A percentile compares a stretch with the other conserved stretches of the same genome.
These are phyloP conservation scores for Dendropsophus ebraccatus DNA, from an alignment of 2,113 vertebrate genomes.

Conservation along the genomic window DNA sequence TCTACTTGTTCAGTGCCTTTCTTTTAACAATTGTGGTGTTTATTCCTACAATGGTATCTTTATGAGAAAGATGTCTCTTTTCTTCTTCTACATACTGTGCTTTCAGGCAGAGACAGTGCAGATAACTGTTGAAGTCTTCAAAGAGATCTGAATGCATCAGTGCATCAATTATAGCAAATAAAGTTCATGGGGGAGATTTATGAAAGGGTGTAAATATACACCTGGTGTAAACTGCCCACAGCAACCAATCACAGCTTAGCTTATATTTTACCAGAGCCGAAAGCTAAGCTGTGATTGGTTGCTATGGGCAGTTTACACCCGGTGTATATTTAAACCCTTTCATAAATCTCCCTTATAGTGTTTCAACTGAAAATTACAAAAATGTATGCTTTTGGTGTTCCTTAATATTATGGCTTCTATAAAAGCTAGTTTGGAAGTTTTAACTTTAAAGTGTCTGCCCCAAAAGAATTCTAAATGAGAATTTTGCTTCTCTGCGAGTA, in stretches of 20 bases:
- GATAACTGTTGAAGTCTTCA: neutral
- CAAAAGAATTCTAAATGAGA: neutral
- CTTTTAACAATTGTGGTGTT: neutral
- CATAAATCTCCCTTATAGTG: too few relatives aligned
- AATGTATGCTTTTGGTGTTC: neutral
- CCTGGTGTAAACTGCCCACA: too few relatives aligned
- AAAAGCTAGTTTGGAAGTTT: neutral
- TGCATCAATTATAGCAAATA: neutral
- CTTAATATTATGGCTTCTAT: neutral
- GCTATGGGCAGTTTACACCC: too few relatives aligned
- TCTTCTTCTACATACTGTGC: neutral
- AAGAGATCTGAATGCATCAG: neutral
- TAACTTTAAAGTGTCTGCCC: neutral
- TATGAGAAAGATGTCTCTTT: neutral
- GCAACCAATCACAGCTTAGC: too few relatives aligned
- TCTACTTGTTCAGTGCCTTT: too few relatives aligned
- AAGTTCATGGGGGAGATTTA: too few relatives aligned
- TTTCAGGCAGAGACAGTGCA: neutral
- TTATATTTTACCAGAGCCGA: too few relatives aligned
- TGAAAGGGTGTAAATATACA: too few relatives aligned
- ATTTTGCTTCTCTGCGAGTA: neutral
- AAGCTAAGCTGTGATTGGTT: too few relatives aligned
- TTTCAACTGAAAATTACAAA: neutral
- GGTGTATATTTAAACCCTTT: too few relatives aligned
- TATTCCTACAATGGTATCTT: too few relatives aligned